A percentile compares a stretch with the other conserved stretches of the same genome.
phyloP scores from a whole-genome alignment of 2,888 invertebrate genomes.

The Lymantria monacha region DNA sequence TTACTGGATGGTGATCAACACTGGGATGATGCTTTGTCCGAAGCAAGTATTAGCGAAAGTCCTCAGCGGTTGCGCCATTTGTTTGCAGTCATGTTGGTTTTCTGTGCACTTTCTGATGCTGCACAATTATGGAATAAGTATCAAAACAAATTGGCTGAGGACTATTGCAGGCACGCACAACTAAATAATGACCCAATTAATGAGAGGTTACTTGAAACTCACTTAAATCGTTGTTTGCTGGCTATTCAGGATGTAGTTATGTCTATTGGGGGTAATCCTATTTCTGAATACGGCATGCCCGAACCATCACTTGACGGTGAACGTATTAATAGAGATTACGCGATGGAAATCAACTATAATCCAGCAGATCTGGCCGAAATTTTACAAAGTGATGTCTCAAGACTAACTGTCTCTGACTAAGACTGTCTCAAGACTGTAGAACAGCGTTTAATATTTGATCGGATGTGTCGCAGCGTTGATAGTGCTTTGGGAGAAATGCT shows the following conservation, averaged over 20 bases:
- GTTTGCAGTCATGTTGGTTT: not conserved
- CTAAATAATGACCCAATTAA: not conserved
- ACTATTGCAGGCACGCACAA: not conserved
- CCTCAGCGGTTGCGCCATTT: not conserved
- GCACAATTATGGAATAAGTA: slow-evolving; percentile 3
- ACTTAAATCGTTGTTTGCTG: slow-evolving; percentile 3
- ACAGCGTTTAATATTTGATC: slow-evolving; percentile 11
- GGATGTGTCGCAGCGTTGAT: slow-evolving; percentile 11
- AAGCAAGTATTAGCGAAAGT: slow-evolving; percentile 1
- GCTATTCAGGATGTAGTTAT: slow-evolving; percentile 5
- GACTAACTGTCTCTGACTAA: too few relatives aligned
- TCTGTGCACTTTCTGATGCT: slow-evolving; percentile 1
- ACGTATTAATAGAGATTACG: slow-evolving; percentile 13
- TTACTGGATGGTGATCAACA: slow-evolving; percentile 6
- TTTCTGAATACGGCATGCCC: slow-evolving; percentile 10
- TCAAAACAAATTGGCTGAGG: not conserved
- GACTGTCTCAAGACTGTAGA: slow-evolving; percentile 4
- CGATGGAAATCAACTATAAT: slow-evolving; percentile 13
- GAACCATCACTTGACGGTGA: not conserved
- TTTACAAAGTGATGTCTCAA: slow-evolving; percentile 12
- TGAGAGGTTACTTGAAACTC: slow-evolving; percentile 1
- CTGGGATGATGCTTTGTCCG: slow-evolving; percentile 2
- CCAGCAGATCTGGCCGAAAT: slow-evolving; percentile 13
- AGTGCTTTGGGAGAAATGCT: not conserved
- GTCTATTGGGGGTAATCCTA: not conserved